Percentiles rank a stretch among this genome's conserved stretches.
phyloP scores from a whole-genome alignment of 2,888 invertebrate genomes.

The Pollenia angustigena region DNA sequence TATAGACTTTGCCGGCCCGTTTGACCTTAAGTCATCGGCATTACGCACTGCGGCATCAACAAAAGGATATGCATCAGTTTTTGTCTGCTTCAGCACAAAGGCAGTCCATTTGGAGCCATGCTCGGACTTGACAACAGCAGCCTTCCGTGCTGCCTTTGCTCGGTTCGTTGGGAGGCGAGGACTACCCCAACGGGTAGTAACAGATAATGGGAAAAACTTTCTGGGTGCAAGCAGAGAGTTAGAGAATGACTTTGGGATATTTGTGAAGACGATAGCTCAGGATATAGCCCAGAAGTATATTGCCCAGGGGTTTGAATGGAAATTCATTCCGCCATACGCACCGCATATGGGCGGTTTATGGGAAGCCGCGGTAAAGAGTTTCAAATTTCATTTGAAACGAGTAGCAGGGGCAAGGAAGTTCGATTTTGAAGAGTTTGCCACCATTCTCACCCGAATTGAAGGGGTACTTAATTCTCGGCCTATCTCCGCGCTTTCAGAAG shows the following conservation, averaged over 20 bases:
- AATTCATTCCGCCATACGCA: too few species aligned
- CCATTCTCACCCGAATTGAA: constrained; percentile 25
- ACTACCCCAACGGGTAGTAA: too few species aligned
- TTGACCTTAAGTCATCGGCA: constrained; percentile 43
- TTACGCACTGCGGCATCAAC: constrained; percentile 22
- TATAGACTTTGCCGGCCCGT: constrained; percentile 59
- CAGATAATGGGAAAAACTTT: too few species aligned
- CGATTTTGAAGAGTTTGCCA: not conserved
- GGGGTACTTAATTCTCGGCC: constrained; percentile 28
- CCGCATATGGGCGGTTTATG: too few species aligned
- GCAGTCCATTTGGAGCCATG: not conserved
- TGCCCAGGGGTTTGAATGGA: too few species aligned
- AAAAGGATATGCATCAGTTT: constrained; percentile 11
- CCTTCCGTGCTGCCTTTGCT: not conserved
- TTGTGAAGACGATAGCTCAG: too few species aligned
- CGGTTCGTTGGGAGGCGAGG: too few species aligned
- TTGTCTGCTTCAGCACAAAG: not conserved
- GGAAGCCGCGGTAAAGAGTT: too few species aligned
- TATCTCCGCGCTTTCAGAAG: constrained; percentile 37
- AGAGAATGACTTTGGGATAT: too few species aligned
- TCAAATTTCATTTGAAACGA: too few species aligned
- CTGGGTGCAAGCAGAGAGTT: too few species aligned
- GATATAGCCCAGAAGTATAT: too few species aligned
- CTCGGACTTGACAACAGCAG: not conserved
- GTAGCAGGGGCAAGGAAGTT: not conserved